Base-by-base conservation (phyloP, 2,113 vertebrate species). In the Amphiprion ocellaris region DNA sequence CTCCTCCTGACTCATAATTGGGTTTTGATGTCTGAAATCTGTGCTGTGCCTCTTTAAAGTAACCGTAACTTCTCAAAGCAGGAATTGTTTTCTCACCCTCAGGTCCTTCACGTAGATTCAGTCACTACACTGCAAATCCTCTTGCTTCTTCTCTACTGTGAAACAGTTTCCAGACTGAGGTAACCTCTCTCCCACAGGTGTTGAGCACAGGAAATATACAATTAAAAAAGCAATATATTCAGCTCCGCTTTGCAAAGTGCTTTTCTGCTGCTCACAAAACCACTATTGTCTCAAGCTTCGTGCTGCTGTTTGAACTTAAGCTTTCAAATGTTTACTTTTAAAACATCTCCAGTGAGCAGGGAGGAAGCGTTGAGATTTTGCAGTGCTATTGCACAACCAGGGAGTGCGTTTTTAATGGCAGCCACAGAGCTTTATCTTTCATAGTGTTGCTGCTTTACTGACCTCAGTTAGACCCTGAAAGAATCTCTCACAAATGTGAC, bases 21-120 rank as follows among this genome's bases (percentile, higher is more conserved):
- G 19, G 44, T 69, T 69, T 55, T 26, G 21, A 11, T 24, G 50
- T 53, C 19, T 55, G 12, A 69, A 69, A 69, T 7, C 21, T 17
- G 16, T 41, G 7, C 33, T 24, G 21, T 55, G 49, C 8, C 47
- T 30, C 37, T 54, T 68, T 23, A 68, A 10, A 15, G 49, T 21
- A n/a, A 19, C 19, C 9, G 7, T 19, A n/a, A n/a, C 19, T 52
- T n/a, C 19, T 21, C 12, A 19, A 49, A 7, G 46, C 12, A 47
- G 47, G 17, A 49, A 16, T 19, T 49, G 15, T 19, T 49, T 30
- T 30, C 30, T 30, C 30, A 30, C 30, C 30, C 47, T 49, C 6
- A 49, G 5, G 47, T 49, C 47, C 33, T 49, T 49, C 5, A 49
- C 17, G 2, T 4, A 6, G 47, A 17, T 6, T 17, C 47, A 6